Conservation (phyloP, 2,113 vertebrate genomes). For the Phocoena phocoena region DNA sequence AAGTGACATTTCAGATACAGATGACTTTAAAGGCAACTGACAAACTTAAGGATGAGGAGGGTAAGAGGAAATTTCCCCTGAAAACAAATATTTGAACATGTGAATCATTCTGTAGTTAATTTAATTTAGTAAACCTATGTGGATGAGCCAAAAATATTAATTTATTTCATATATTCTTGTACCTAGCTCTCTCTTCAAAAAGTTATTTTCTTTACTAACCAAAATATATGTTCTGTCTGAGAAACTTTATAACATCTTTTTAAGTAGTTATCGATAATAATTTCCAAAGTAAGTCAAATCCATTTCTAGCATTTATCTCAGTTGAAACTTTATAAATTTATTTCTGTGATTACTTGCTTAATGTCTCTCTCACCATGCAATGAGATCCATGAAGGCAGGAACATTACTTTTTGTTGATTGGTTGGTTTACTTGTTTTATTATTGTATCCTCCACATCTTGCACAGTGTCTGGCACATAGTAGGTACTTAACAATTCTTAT, state of each 20-base stretch:
- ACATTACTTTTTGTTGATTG: neutral
- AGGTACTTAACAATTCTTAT: slow-evolving; percentile 1
- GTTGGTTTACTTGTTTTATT: neutral
- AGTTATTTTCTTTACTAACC: slow-evolving; percentile 24
- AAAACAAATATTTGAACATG: slow-evolving; percentile 41
- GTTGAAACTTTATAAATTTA: slow-evolving; percentile 10
- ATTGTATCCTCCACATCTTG: neutral
- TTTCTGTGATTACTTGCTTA: neutral
- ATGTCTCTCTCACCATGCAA: neutral
- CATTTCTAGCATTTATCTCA: neutral
- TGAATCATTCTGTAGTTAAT: neutral
- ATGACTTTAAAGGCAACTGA: slow-evolving; percentile 16
- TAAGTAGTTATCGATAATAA: slow-evolving; percentile 12
- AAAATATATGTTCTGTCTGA: slow-evolving; percentile 40
- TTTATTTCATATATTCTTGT: neutral
- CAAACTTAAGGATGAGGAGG: neutral
- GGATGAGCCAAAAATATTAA: slow-evolving; percentile 18
- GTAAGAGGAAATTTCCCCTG: neutral
- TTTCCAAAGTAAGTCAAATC: slow-evolving; percentile 24
- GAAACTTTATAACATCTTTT: slow-evolving; percentile 32
- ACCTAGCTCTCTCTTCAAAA: neutral
- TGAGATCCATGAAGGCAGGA: neutral
- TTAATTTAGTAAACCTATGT: slow-evolving; percentile 34
- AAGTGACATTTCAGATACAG: slow-evolving; percentile 41
- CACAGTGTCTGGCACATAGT: neutral